A percentile compares a stretch with the other conserved stretches of the same genome.
Conservation (phyloP, 2,888 invertebrate species). For the Hydraecia micacea region DNA sequence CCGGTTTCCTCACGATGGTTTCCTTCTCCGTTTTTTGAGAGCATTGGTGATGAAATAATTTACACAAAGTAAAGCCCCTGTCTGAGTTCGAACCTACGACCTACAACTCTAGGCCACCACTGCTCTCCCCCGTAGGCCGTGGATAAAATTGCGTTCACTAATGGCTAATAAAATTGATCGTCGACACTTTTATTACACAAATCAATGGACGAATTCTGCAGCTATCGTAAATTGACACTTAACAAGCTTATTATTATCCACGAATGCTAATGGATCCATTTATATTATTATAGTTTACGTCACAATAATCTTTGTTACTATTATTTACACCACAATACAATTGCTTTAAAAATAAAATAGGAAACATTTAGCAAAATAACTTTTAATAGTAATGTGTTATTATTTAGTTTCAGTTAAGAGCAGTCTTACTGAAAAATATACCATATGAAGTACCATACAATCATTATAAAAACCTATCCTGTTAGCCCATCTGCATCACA, state of each 20-base stretch:
- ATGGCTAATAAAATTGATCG: constrained; percentile 68
- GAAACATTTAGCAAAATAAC: constrained; percentile 2
- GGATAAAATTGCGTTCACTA: constrained; percentile 63
- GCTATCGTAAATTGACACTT: constrained; percentile 61
- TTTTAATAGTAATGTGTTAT: not conserved
- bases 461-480: constrained; percentile 20
- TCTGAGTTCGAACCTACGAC: too few species aligned
- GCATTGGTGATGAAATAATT: too few species aligned
- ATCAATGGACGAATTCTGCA: constrained; percentile 64
- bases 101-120: too few species aligned
- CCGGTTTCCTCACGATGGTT: too few species aligned
- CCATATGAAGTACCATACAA: constrained; percentile 3
- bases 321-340: not conserved
- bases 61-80: too few species aligned
- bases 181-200: constrained; percentile 63
- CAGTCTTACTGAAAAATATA: not conserved
- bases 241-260: constrained; percentile 53
- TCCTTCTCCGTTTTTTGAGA: too few species aligned
- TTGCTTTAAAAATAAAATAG: not conserved
- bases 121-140: constrained; percentile 13
- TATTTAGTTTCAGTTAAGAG: not conserved
- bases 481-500: constrained; percentile 45
- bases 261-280: constrained; percentile 39
- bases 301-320: not conserved
- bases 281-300: not conserved